Conservation (phyloP, 2,888 invertebrate genomes). For the Cephus nigrinus region DNA sequence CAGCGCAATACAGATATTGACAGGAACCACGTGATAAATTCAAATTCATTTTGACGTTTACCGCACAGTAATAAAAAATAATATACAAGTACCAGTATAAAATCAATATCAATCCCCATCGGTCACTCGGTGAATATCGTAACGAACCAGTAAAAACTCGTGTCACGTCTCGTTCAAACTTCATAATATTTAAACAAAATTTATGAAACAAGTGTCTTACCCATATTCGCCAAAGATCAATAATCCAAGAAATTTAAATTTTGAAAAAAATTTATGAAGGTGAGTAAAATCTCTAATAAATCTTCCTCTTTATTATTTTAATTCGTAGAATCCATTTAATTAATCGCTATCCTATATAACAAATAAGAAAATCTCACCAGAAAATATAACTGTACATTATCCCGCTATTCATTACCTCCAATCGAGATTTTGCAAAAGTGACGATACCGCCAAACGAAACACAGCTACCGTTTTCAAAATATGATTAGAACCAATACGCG, state of each 20-base stretch:
- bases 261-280: neutral
- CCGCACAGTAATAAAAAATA: neutral
- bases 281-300: neutral
- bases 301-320: neutral
- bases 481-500: neutral
- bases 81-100: too few relatives aligned
- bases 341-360: neutral
- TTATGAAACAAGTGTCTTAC: neutral
- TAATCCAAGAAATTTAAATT: neutral
- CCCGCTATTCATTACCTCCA: neutral
- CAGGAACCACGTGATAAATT: constrained; percentile 38
- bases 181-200: neutral
- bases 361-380: neutral
- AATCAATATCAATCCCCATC: neutral
- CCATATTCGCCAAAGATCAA: neutral
- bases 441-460: neutral
- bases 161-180: neutral
- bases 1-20: constrained; percentile 24
- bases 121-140: neutral
- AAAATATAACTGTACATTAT: neutral
- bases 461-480: neutral
- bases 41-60: neutral
- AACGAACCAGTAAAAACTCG: neutral
- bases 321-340: neutral
- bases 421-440: neutral